Base-by-base conservation (phyloP, 1,140 invertebrate genomes). In the Papilio polyxenes region DNA sequence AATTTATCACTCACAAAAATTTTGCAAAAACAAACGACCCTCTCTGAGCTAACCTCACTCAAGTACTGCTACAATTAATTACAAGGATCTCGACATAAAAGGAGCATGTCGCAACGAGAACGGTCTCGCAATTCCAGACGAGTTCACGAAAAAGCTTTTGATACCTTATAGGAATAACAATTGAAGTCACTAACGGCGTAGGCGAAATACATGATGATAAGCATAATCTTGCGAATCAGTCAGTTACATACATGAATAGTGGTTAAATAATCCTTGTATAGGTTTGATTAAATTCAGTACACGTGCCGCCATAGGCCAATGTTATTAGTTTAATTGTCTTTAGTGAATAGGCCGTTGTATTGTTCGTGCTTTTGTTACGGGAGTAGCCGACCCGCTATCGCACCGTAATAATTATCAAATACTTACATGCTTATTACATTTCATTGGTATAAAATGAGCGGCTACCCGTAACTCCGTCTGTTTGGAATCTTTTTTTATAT, bases 191-290 rank as follows among this genome's bases (percentile, higher is more conserved):
- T 77, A 74, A 65, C 31, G 56, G 81, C 72, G 88, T 87, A 85
- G 87, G 87, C 84, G 86, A 85, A 79, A 83, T 72, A 81, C 85
- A 82, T 84, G 81, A 87, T 87, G 88, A 88, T 88, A 90, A 87
- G 87, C 82, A 86, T 86, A 87, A 90, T 89, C 80, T 87, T 87
- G 84, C 87, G 88, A 90, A 90, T 89, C 87, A 87, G 80, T 89
- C 87, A 87, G 80, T 80, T 87, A 85, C 83, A 83, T 80, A 75
- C 83, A 82, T 83, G 87, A 88, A 84, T 82, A 83, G 85, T 87
- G 85, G 85, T 90, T 88, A 88, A 88, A 85, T 82, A 81, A 51
- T 83, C 87, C 87, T 82, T 87, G 86, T 89, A 88, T 84, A 87
- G 87, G 56, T 65, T 80, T 82, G 82, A 86, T 88, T 88, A 88